Percentiles rank a stretch among this genome's conserved stretches.
Evolutionary conservation across 2,113 vertebrate genomes (phyloP).

Genomic region (Cinclus mexicanus): DNA sequence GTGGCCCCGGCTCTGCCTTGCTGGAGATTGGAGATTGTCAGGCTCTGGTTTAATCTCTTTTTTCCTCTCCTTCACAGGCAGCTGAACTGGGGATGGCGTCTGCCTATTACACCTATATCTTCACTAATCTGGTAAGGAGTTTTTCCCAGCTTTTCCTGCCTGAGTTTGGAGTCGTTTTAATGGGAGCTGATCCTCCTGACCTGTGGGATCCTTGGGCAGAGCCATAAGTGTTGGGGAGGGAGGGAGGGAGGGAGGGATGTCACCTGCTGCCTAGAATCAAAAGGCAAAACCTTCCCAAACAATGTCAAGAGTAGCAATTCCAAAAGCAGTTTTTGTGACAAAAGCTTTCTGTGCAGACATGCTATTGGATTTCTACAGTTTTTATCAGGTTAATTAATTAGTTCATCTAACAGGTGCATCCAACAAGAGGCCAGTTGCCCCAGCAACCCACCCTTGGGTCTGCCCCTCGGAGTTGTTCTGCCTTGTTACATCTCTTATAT

Average conservation of each 20-base stretch:
- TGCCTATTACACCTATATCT: constrained; percentile 98
- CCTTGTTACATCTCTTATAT: not conserved
- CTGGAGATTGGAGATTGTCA: not conserved
- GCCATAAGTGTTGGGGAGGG: not conserved
- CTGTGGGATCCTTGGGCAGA: not conserved
- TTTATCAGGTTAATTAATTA: not conserved
- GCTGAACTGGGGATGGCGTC: constrained; percentile 97
- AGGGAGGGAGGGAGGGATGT: not conserved
- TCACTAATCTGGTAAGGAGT: constrained; percentile 95
- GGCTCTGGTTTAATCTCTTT: constrained; percentile 49
- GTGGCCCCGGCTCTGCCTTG: not conserved
- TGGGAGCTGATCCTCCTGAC: not conserved
- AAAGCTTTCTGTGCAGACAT: not conserved
- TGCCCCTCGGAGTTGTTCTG: not conserved
- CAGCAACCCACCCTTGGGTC: not conserved
- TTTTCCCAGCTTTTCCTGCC: not conserved
- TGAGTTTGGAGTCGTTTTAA: not conserved
- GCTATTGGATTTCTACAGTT: not conserved
- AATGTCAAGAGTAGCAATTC: fast-evolving
- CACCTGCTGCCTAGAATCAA: not conserved
- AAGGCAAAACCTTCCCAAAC: not conserved
- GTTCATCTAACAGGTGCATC: not conserved
- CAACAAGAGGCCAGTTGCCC: not conserved
- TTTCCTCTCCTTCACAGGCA: constrained; percentile 80
- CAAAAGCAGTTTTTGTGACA: not conserved